Evolutionary conservation across 2,797 vertebrate species (phyloP), one percentile per base, ranked within the genome.

Genomic region (Mycteria americana): DNA sequence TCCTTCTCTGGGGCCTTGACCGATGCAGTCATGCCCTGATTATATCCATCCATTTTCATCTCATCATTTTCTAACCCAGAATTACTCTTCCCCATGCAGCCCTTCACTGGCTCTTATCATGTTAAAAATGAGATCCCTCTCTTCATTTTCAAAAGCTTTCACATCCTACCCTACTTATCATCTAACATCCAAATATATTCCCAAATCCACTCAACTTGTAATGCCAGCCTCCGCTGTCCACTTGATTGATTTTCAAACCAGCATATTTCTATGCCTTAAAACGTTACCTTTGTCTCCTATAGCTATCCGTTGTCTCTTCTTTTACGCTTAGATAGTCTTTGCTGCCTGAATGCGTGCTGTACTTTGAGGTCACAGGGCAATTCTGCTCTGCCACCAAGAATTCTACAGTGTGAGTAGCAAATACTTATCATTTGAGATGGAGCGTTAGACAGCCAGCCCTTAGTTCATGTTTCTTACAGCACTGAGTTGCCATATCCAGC

Each of bases 261-360:
- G 39, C 19, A 2, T 28, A n/a, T 62, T 70, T 62, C 39, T 39
- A 2, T 17, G n/a, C 11, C 64, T 39, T 33, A 46, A 28, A 46
- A 46, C 2, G 10, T 45, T 17, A 17, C 39, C 39, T 62, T 16
- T 28, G 33, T 39, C 50, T 46, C 64, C 84, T 19, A 2, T 4
- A 53, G 64, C n/a, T 27, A 6, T 7, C 46, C 3, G 3, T 21
- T 21, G 16, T 39, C 48, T 62, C 39, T 15, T 24, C 39, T 54
- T 62, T 30, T 18, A 15, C 0, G 28, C 74, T n/a, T 13, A 6
- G 30, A 7, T 3, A 24, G 39, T 39, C 3, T 0, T 30, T 54
- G 33, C 10, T n/a, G 46, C 28, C n/a, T 25, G 11, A 10, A 4
- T 1, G 3, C 1, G 0, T 45, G 64, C 54, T 31, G 19, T 33